Percentiles rank a stretch among this genome's conserved stretches.
phyloP scores from a whole-genome alignment of 2,888 invertebrate species.

The Nemotelus nigrinus region DNA sequence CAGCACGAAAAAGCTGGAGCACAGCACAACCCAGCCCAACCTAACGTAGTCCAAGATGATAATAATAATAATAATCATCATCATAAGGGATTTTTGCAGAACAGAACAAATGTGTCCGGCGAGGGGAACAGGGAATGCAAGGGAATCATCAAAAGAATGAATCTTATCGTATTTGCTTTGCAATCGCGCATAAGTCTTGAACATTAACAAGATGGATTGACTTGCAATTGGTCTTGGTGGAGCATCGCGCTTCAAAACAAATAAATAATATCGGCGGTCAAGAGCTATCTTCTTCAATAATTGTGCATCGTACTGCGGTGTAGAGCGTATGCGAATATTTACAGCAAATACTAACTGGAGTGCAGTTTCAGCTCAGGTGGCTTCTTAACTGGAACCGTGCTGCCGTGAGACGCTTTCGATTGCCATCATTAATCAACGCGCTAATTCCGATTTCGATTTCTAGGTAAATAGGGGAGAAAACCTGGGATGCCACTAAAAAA shows the following conservation, averaged over 20 bases:
- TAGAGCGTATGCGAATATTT: no score
- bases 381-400: neutral
- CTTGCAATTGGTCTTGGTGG: slow-evolving; percentile 18
- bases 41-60: neutral
- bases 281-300: neutral
- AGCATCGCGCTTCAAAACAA: neutral
- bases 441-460: slow-evolving; percentile 16
- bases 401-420: slow-evolving; percentile 2
- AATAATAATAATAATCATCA: slow-evolving; percentile 11
- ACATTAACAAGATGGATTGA: slow-evolving; percentile 27
- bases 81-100: neutral
- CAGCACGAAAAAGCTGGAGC: no score
- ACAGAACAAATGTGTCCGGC: neutral
- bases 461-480: slow-evolving; percentile 18
- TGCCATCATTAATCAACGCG: slow-evolving; percentile 25
- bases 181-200: neutral
- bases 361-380: no score
- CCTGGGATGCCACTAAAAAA: neutral
- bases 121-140: neutral
- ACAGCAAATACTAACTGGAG: no score
- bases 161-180: neutral
- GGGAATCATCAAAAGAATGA: neutral
- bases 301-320: neutral
- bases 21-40: no score
- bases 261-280: slow-evolving; percentile 1